Evolutionary conservation across 2,888 invertebrate genomes (phyloP).

Genomic region (Brassicogethes aeneus): DNA sequence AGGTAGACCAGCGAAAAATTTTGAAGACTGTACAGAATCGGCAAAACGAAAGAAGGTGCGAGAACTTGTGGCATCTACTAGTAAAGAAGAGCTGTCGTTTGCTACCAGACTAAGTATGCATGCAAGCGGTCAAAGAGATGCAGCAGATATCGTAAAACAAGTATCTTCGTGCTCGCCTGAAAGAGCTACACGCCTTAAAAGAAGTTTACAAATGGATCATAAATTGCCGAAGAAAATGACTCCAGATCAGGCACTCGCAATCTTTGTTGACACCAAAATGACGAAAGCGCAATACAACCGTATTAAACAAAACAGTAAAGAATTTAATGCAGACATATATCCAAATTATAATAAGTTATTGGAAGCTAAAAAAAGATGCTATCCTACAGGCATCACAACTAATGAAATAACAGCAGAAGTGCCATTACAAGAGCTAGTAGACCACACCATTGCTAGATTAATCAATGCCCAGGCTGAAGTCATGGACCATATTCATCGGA

Average conservation of each 20-base stretch:
- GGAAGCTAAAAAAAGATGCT: no score
- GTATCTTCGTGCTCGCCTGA: neutral
- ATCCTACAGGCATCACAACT: neutral
- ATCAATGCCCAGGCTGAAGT: no score
- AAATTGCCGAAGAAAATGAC: neutral
- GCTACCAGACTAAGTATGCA: neutral
- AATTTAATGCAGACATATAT: neutral
- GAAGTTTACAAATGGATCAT: neutral
- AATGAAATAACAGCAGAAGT: no score
- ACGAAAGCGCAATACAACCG: neutral
- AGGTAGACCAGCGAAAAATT: constrained; percentile 38
- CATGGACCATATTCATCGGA: neutral
- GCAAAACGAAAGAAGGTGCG: constrained; percentile 10
- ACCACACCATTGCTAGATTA: neutral
- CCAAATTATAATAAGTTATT: neutral
- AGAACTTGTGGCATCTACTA: neutral
- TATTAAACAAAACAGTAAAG: neutral
- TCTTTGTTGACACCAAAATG: neutral
- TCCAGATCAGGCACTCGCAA: neutral
- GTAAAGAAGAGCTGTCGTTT: neutral
- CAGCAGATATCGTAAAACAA: neutral
- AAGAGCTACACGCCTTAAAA: neutral
- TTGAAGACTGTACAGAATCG: constrained; percentile 13
- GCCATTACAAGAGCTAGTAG: no score
- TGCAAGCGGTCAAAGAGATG: neutral